Percentiles rank a stretch among this genome's conserved stretches.
Conservation (phyloP, 2,888 invertebrate genomes). For the Bombylius major region DNA sequence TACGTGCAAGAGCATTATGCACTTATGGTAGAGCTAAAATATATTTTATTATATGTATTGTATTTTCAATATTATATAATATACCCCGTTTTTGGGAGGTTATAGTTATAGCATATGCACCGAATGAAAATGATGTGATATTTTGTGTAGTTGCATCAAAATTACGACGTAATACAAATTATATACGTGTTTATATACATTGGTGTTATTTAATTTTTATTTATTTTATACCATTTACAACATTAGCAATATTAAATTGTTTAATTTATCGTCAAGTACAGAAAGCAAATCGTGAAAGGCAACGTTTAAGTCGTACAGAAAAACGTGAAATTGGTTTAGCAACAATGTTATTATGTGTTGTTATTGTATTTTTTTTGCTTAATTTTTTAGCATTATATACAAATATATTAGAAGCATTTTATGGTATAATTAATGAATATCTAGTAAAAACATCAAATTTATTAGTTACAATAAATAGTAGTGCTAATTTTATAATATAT, state of each 20-base stretch:
- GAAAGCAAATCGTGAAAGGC: slow-evolving; percentile 79
- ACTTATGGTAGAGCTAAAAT: slow-evolving; percentile 76
- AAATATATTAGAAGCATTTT: slow-evolving; percentile 76
- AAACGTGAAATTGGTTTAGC: slow-evolving; percentile 87
- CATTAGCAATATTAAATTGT: slow-evolving; percentile 77
- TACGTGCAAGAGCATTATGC: slow-evolving; percentile 78
- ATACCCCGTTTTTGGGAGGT: slow-evolving; percentile 68
- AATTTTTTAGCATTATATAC: slow-evolving; percentile 77
- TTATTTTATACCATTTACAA: slow-evolving; percentile 83
- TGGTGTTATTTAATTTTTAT: slow-evolving; percentile 91
- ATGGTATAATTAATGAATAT: slow-evolving; percentile 49
- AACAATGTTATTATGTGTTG: slow-evolving; percentile 89
- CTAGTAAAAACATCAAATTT: slow-evolving; percentile 78
- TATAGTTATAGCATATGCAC: slow-evolving; percentile 33
- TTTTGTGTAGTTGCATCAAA: slow-evolving; percentile 59
- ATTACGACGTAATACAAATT: slow-evolving; percentile 55
- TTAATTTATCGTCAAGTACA: slow-evolving; percentile 85
- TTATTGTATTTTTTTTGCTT: slow-evolving; percentile 86
- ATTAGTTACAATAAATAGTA: slow-evolving; percentile 91
- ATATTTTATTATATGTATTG: slow-evolving; percentile 69
- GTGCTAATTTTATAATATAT: slow-evolving; percentile 95
- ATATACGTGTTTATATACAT: slow-evolving; percentile 79
- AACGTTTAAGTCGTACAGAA: slow-evolving; percentile 77
- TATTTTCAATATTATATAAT: slow-evolving; percentile 77
- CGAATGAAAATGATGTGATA: slow-evolving; percentile 43